Evolutionary conservation across 1,140 invertebrate genomes (phyloP).

Genomic region (Drosophila quadrilineata): DNA sequence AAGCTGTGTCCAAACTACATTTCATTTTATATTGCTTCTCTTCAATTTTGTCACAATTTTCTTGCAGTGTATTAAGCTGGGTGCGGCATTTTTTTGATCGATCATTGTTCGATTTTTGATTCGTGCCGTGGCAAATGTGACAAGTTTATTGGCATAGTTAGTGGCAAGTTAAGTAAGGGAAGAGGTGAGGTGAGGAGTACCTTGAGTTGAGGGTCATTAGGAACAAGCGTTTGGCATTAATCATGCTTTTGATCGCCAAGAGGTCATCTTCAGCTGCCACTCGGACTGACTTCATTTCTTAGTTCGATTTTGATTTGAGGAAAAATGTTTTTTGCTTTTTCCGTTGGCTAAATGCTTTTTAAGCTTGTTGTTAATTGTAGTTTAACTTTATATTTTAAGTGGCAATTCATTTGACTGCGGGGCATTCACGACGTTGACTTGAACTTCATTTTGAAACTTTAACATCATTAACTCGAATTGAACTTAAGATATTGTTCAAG

Average conservation of each 20-base stretch:
- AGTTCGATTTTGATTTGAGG: neutral
- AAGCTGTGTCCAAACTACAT: no score
- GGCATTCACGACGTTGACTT: constrained; percentile 27
- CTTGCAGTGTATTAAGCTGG: constrained; percentile 20
- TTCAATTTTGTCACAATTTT: constrained; percentile 19
- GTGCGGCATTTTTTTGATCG: constrained; percentile 52
- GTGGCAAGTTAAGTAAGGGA: no score
- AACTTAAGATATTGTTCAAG: constrained; percentile 6
- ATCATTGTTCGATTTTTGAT: constrained; percentile 48
- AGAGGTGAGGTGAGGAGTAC: no score
- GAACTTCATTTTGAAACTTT: constrained; percentile 16
- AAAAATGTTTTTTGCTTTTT: neutral
- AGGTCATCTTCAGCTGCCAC: constrained; percentile 25
- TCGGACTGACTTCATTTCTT: constrained; percentile 25
- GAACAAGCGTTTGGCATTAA: constrained; percentile 36
- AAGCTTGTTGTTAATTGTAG: constrained; percentile 34
- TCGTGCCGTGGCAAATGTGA: constrained; percentile 30
- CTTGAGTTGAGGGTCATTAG: constrained; percentile 27
- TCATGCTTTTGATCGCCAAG: constrained; percentile 20
- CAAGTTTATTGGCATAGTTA: constrained; percentile 42
- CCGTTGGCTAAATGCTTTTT: constrained; percentile 22
- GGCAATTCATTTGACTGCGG: constrained; percentile 14
- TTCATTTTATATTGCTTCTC: neutral
- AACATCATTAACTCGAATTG: neutral
- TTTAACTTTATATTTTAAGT: constrained; percentile 38